phyloP scores from a whole-genome alignment of 1,140 invertebrate species.

The Leptinotarsa texana region DNA sequence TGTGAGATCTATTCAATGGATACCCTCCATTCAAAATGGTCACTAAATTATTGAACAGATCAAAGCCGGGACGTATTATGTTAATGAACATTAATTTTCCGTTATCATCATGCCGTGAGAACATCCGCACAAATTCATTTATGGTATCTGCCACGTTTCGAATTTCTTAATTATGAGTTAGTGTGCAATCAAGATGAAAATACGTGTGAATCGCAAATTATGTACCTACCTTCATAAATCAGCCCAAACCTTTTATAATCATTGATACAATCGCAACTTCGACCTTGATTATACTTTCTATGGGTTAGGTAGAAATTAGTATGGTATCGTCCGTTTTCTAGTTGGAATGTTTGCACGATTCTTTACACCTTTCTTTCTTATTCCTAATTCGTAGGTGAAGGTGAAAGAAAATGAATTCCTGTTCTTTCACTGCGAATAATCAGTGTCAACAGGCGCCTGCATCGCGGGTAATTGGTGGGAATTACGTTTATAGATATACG shows the following conservation, averaged over 20 bases:
- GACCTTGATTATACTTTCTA: neutral
- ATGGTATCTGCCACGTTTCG: too few relatives aligned
- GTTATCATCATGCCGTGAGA: too few relatives aligned
- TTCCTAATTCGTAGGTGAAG: neutral
- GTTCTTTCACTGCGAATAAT: slow-evolving; percentile 1
- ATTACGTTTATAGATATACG: neutral
- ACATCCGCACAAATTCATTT: too few relatives aligned
- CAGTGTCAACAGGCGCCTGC: neutral
- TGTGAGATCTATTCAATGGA: too few relatives aligned
- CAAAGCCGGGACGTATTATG: too few relatives aligned
- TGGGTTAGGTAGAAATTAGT: neutral
- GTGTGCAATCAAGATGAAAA: neutral
- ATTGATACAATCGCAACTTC: neutral
- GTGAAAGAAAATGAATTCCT: slow-evolving; percentile 6
- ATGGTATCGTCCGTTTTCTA: neutral
- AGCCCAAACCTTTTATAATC: neutral
- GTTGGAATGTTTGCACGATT: neutral
- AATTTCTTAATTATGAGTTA: too few relatives aligned
- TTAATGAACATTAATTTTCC: too few relatives aligned
- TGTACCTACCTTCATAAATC: neutral
- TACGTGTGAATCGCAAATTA: neutral
- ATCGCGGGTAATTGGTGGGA: neutral
- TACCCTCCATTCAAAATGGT: too few relatives aligned
- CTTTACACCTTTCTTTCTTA: neutral
- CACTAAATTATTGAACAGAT: too few relatives aligned